These are phyloP conservation scores for Eupithecia exiguata DNA, from an alignment of 2,888 invertebrate genomes.

Conservation along the genomic window DNA sequence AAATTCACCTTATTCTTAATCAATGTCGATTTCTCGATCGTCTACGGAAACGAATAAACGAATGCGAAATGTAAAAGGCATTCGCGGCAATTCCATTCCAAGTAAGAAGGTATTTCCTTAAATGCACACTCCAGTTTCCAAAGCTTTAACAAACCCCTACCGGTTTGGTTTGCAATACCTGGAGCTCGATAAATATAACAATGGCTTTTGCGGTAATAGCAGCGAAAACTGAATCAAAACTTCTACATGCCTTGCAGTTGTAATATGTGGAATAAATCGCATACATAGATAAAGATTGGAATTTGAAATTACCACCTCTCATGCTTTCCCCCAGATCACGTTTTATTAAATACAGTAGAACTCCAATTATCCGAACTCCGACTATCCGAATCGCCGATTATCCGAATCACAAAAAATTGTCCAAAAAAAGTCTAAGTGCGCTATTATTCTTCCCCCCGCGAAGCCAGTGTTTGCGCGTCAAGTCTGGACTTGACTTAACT, in stretches of 20 bases:
- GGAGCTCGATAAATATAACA: not conserved
- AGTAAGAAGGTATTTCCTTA: conserved; percentile 1
- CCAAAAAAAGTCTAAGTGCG: too few species aligned
- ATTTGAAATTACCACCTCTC: too few species aligned
- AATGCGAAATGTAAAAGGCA: not conserved
- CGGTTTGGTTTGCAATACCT: not conserved
- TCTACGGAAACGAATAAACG: not conserved
- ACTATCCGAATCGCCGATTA: too few species aligned
- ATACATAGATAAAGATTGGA: not conserved
- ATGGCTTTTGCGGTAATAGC: not conserved
- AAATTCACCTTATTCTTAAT: not conserved
- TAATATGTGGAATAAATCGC: not conserved
- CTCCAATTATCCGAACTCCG: too few species aligned
- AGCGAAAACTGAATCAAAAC: not conserved
- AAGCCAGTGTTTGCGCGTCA: too few species aligned
- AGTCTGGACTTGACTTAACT: too few species aligned
- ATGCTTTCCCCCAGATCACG: too few species aligned
- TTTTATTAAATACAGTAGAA: too few species aligned
- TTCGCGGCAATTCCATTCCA: not conserved
- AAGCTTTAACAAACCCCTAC: not conserved
- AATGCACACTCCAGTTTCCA: conserved; percentile 1
- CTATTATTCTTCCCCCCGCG: too few species aligned
- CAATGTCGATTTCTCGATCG: not conserved
- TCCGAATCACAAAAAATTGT: too few species aligned
- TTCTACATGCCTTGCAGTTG: not conserved